Conservation (phyloP, 1,140 invertebrate genomes). For the Ceratina japonica region DNA sequence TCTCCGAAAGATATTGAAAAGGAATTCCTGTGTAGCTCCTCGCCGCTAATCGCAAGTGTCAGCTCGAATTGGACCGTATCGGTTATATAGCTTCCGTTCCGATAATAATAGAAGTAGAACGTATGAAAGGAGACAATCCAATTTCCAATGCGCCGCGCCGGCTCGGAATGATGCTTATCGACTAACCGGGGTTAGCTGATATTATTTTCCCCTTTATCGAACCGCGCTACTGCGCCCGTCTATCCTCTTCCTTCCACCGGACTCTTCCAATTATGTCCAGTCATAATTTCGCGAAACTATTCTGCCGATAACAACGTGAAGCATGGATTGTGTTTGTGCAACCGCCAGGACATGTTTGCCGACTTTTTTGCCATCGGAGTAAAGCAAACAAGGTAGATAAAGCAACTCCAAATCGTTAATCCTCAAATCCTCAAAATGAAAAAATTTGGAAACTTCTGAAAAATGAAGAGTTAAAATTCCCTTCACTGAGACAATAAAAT, state of each 20-base stretch:
- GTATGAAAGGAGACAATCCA: conserved; percentile 70
- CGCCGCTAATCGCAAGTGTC: conserved; percentile 54
- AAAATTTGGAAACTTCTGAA: no score
- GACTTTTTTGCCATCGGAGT: no score
- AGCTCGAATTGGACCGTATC: conserved; percentile 37
- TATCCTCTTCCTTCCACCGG: neutral
- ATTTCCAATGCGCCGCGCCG: conserved; percentile 60
- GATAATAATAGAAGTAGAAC: conserved; percentile 58
- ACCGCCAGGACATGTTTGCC: neutral
- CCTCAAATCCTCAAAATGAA: no score
- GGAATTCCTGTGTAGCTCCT: conserved; percentile 25
- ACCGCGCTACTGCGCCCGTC: neutral
- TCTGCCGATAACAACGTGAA: conserved; percentile 25
- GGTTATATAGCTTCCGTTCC: conserved; percentile 8
- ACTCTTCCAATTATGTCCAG: neutral
- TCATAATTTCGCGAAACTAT: conserved; percentile 38
- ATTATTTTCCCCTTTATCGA: conserved; percentile 56
- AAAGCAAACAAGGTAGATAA: no score
- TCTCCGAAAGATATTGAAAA: conserved; percentile 1
- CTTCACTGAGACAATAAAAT: no score
- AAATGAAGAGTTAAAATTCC: no score
- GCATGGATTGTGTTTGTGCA: conserved; percentile 19
- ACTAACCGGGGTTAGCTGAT: conserved; percentile 52
- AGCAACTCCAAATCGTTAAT: no score
- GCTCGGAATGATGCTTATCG: conserved; percentile 59